phyloP scores from a whole-genome alignment of 2,888 invertebrate genomes.

The Synanthedon formicaeformis region DNA sequence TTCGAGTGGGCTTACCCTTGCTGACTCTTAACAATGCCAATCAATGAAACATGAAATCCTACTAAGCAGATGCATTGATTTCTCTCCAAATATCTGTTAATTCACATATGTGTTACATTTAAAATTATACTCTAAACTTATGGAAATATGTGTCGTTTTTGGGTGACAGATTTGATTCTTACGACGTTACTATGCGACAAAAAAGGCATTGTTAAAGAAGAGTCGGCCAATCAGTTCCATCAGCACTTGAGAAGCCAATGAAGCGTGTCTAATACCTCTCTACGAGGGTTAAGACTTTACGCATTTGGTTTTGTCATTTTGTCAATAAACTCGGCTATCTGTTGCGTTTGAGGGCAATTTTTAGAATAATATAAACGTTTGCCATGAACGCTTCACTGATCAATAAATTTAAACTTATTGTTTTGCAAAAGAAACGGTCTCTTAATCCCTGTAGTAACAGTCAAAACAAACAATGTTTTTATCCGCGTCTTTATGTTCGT shows the following conservation, averaged over 20 bases:
- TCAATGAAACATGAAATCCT: conserved; percentile 64
- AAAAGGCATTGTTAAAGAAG: conserved; percentile 48
- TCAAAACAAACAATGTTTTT: too few relatives aligned
- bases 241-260: conserved; percentile 63
- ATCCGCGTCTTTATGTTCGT: too few relatives aligned
- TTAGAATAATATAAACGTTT: background rate
- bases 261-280: conserved; percentile 52
- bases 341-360: conserved; percentile 12
- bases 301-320: conserved; percentile 59
- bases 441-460: too few relatives aligned
- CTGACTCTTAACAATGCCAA: conserved; percentile 57
- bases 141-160: conserved; percentile 1
- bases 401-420: background rate
- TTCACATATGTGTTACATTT: background rate
- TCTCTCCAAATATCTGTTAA: conserved; percentile 20
- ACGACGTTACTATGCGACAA: conserved; percentile 1
- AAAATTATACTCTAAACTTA: background rate
- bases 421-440: background rate
- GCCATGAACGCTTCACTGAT: background rate
- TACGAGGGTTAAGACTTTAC: conserved; percentile 58
- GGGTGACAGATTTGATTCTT: conserved; percentile 1
- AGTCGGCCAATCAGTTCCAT: conserved; percentile 66
- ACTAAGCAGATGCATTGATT: conserved; percentile 55
- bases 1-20: conserved; percentile 32
- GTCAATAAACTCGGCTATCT: conserved; percentile 29